phyloP scores from a whole-genome alignment of 1,140 invertebrate species.

The Drosophila sucinea region DNA sequence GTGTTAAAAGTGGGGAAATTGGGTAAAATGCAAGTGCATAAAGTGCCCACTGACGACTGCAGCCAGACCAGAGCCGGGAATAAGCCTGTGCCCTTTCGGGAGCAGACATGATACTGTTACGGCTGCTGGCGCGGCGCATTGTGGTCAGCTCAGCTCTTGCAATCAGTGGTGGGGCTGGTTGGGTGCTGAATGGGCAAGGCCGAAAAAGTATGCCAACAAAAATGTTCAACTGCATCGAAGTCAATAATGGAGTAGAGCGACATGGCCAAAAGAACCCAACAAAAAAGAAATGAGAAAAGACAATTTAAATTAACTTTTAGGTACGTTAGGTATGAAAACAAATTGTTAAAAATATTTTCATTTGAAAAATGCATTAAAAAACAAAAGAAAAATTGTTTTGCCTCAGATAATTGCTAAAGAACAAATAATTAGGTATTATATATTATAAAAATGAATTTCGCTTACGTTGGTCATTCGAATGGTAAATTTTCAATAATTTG shows the following conservation, averaged over 20 bases:
- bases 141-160: slow-evolving; percentile 53
- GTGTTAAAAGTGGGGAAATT: slow-evolving; percentile 57
- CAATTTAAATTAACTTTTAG: background rate
- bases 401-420: too few species aligned
- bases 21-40: slow-evolving; percentile 61
- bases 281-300: background rate
- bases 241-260: background rate
- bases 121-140: slow-evolving; percentile 47
- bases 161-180: background rate
- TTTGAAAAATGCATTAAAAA: too few species aligned
- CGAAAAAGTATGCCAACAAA: slow-evolving; percentile 61
- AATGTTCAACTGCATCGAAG: slow-evolving; percentile 35
- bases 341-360: too few species aligned
- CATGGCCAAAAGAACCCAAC: background rate
- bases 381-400: too few species aligned
- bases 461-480: too few species aligned
- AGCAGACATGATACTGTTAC: background rate
- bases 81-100: slow-evolving; percentile 44
- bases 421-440: too few species aligned
- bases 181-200: slow-evolving; percentile 29
- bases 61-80: slow-evolving; percentile 45
- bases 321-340: background rate
- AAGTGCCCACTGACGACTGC: slow-evolving; percentile 34
- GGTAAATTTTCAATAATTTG: too few species aligned
- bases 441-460: too few species aligned